Percentiles rank a stretch among this genome's conserved stretches.
These are phyloP conservation scores for Phyllostomus discolor DNA, from an alignment of 2,113 vertebrate genomes.

Conservation along the genomic window DNA sequence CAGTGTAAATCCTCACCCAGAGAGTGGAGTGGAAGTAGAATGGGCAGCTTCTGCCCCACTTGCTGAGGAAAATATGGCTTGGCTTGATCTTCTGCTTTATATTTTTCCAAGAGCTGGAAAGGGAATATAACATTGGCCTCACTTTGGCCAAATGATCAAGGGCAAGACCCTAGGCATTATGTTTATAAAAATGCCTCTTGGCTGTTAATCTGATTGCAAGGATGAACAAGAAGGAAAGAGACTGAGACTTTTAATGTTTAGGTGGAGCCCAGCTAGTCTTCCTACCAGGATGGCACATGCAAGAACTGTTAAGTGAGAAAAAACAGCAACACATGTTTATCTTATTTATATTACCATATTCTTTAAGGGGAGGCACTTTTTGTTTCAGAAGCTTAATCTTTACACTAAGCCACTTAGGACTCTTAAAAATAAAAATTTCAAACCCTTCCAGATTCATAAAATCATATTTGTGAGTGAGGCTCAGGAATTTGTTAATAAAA, in stretches of 20 bases:
- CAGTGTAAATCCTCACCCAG: background rate
- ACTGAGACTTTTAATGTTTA: background rate
- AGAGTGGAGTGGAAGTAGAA: background rate
- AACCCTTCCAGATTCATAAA: background rate
- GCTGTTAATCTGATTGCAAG: background rate
- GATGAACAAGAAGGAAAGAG: background rate
- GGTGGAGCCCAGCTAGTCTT: background rate
- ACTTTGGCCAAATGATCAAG: background rate
- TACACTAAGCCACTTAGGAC: background rate
- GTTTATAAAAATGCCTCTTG: background rate
- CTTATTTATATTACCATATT: background rate
- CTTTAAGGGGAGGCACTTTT: background rate
- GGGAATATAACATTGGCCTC: background rate
- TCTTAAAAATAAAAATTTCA: background rate
- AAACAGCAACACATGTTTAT: background rate
- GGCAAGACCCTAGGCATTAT: background rate
- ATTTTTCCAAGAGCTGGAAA: background rate
- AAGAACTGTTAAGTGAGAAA: background rate
- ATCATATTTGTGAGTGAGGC: background rate
- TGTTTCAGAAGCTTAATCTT: background rate
- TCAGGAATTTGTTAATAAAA: background rate
- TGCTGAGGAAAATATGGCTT: background rate
- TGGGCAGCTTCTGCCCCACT: background rate
- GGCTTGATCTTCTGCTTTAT: background rate
- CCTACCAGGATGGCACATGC: background rate